Evolutionary conservation across 2,113 vertebrate species (phyloP), one percentile per base, ranked within the genome.

Genomic region (Bubo scandiacus): DNA sequence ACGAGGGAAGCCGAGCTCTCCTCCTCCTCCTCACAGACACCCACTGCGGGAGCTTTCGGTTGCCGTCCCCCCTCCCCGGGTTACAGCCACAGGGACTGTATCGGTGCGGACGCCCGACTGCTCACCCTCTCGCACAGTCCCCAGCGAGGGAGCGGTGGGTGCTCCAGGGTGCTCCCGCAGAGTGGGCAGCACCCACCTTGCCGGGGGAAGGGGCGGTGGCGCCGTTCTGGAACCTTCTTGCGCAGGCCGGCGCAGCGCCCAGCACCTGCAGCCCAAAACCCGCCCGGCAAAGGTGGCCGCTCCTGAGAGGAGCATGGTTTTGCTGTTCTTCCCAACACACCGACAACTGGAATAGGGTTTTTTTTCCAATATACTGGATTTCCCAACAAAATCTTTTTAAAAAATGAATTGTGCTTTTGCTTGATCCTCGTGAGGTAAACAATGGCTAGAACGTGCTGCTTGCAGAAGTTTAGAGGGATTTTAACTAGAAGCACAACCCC

Each of bases 211-310:
- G 40, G 96, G 88, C 34, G 54, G 78, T 42, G 52, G 54, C 38
- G 43, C 83, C 25, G 4, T 97, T 98, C 98, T 98, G 88, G 98
- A 98, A 98, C 58, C 85, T 97, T 98, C 98, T 90, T 58, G 57
- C 20, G 18, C 89, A 92, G 34, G 19, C 51, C 65, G 68, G 65
- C 4, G 16, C 40, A 29, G 22, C 7, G 6, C 21, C 1, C 14
- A 3, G 66, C 25, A 59, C 81, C 92, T 34, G 67, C 88, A 54
- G 68, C 92, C 63, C 81, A 10, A 73, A 77, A 61, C 4, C 47
- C 40, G 16, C 55, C n/a, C 10, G 10, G 67, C 72, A 80, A 54
- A 75, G 52, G 66, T 19, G 16, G 43, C 5, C 18, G 6, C 77
- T 93, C 43, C 86, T 9, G 16, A 45, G 43, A 68, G 82, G 85